Percentiles rank a stretch among this genome's conserved stretches.
phyloP scores from a whole-genome alignment of 2,797 vertebrate genomes.

The Epinephelus malabaricus region DNA sequence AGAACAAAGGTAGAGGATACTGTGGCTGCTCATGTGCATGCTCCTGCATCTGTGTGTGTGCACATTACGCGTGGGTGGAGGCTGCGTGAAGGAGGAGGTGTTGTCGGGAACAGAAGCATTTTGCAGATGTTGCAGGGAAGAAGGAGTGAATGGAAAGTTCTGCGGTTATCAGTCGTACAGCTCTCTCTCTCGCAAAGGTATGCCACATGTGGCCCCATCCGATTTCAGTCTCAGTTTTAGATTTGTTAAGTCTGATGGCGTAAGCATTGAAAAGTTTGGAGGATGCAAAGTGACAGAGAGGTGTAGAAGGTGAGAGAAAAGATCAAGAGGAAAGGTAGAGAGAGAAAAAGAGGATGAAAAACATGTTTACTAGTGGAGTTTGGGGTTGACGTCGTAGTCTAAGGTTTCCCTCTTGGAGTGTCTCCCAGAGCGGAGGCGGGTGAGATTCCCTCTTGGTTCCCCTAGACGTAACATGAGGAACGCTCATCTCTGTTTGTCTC shows the following conservation, averaged over 20 bases:
- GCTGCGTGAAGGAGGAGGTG: conserved; percentile 74
- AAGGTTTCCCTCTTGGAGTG: conserved; percentile 94
- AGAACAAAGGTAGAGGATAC: conserved; percentile 69
- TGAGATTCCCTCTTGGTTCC: conserved; percentile 90
- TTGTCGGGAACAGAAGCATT: conserved; percentile 86
- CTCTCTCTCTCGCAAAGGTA: conserved; percentile 79
- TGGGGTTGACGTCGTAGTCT: conserved; percentile 89
- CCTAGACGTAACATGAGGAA: conserved; percentile 91
- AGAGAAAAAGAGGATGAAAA: conserved; percentile 78
- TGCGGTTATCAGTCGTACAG: conserved; percentile 87
- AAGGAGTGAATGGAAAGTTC: conserved; percentile 89
- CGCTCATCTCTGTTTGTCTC: conserved; percentile 80
- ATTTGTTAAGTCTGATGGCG: conserved; percentile 14
- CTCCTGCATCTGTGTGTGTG: conserved; percentile 37
- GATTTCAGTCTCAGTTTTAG: conserved; percentile 34
- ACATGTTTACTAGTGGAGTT: conserved; percentile 92
- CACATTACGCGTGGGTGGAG: conserved; percentile 71
- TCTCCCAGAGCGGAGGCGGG: conserved; percentile 88
- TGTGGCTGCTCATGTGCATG: conserved; percentile 52
- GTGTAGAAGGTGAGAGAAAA: conserved; percentile 31
- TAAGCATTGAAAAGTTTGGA: conserved; percentile 20
- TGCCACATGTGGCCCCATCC: conserved; percentile 80
- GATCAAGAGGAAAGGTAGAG: conserved; percentile 26
- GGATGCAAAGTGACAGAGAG: conserved; percentile 20
- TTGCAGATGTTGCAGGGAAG: conserved; percentile 83